phyloP scores from a whole-genome alignment of 2,888 invertebrate species.

The Conchocele bisecta region DNA sequence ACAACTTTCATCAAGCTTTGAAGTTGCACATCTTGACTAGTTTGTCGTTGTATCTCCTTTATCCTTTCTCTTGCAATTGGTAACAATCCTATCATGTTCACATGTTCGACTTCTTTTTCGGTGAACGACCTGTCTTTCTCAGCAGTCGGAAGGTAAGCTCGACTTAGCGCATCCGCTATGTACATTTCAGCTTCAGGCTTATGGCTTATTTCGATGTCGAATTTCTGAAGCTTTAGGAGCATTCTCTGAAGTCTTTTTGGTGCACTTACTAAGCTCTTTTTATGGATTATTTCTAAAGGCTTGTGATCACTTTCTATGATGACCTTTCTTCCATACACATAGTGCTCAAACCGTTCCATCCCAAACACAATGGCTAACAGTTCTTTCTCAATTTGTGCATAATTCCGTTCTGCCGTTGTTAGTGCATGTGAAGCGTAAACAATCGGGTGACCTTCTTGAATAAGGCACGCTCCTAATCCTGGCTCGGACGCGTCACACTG shows the following conservation, averaged over 20 bases:
- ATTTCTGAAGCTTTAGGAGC: conserved; percentile 54
- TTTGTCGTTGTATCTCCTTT: too few relatives aligned
- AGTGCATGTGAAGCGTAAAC: conserved; percentile 50
- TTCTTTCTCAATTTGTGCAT: conserved; percentile 63
- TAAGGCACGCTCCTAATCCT: conserved; percentile 57
- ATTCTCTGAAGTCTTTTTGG: conserved; percentile 61
- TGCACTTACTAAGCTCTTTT: conserved; percentile 44
- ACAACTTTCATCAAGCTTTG: too few relatives aligned
- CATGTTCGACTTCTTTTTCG: too few relatives aligned
- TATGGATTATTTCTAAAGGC: conserved; percentile 46
- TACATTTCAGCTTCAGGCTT: too few relatives aligned
- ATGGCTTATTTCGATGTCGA: too few relatives aligned
- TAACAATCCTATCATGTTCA: too few relatives aligned
- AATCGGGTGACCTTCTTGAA: conserved; percentile 57
- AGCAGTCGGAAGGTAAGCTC: too few relatives aligned
- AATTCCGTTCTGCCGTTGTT: conserved; percentile 36
- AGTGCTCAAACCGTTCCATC: conserved; percentile 44
- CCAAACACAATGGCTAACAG: conserved; percentile 48
- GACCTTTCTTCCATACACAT: conserved; percentile 38
- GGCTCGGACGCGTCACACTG: conserved; percentile 23
- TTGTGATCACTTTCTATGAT: conserved; percentile 49
- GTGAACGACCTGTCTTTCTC: too few relatives aligned
- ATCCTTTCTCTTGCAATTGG: too few relatives aligned
- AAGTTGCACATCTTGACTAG: too few relatives aligned
- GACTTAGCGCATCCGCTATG: too few relatives aligned